Conservation (phyloP, 35 echinoderm and acorn worm genomes). For the Chiridota heheva region DNA sequence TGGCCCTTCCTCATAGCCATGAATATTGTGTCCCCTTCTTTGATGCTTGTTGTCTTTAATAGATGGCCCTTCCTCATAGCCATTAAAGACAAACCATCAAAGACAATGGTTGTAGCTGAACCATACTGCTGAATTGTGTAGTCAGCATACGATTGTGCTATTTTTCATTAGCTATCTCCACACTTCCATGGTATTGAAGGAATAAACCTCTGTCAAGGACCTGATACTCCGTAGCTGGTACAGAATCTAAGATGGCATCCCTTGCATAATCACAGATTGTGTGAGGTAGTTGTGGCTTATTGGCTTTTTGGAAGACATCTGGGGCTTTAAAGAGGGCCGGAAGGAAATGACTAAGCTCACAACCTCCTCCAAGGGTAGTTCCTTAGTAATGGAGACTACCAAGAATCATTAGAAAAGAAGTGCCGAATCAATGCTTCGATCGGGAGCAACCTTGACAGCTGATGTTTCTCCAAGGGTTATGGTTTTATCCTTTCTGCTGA, state of each 20-base stretch:
- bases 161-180: too few species aligned
- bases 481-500: constrained; percentile 45
- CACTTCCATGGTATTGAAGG: too few species aligned
- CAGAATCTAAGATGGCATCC: constrained; percentile 2
- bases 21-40: too few species aligned
- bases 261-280: constrained; percentile 10
- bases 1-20: too few species aligned
- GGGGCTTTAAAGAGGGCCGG: constrained; percentile 37
- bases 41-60: too few species aligned
- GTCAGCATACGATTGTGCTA: too few species aligned
- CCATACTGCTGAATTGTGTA: too few species aligned
- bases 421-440: constrained; percentile 44
- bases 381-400: constrained; percentile 16
- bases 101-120: too few species aligned
- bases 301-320: constrained; percentile 23
- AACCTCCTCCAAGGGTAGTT: constrained; percentile 32
- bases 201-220: constrained; percentile 63
- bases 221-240: constrained; percentile 42
- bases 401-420: constrained; percentile 46
- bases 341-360: constrained; percentile 48
- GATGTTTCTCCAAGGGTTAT: constrained; percentile 30
- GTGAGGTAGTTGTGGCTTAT: constrained; percentile 47
- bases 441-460: constrained; percentile 41
- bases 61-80: too few species aligned
- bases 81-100: too few species aligned